Base-by-base conservation (phyloP, 2,888 invertebrate species). In the Pollenia labialis region DNA sequence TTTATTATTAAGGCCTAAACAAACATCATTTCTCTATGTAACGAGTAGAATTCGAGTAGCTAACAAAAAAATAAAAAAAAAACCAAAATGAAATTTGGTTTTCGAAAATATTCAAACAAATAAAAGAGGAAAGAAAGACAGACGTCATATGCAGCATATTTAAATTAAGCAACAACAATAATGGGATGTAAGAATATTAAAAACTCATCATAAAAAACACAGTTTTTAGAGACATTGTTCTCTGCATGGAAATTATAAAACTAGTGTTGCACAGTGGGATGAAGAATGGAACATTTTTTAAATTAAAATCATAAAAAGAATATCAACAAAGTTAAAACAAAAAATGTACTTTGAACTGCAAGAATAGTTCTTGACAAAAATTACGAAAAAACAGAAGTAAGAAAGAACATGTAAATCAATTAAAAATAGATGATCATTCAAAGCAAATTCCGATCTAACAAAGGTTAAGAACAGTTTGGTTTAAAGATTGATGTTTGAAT, bases 121-220 rank as follows among this genome's bases (percentile, higher is more conserved):
- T 32, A 10, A 54, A 23, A 18, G 23, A 10, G 48, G 11, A 18
- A 6, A 40, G 32, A 32, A 23, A 50, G 10, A 44, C 23, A 44
- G 62, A 23, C 79, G 80, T 81, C 76, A 75, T 77, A 68, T 77
- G 68, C 85, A 81, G 46, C 48, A 23, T 18, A 60, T 50, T 56
- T 42, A 60, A 76, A 66, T 52, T 50, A 16, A 32, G 10, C 12
- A 48, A 44, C 44, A 58, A 60, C n/a, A 79, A 69, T 58, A 74
- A 68, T 68, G 74, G 68, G 42, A 72, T 54, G 76, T 72, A 66
- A 60, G 58, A 60, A 74, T 62, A 85, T 81, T 81, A 85, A 81
- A 85, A 85, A 69, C 72, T 81, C 85, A 77, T 85, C 77, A 52
- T 14, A 58, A 76, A 0, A 76, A 74, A 50, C 54, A 42, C 23